Evolutionary conservation across 2,113 vertebrate species (phyloP), one percentile per base, ranked within the genome.

Genomic region (Beaufortia kweichowensis): DNA sequence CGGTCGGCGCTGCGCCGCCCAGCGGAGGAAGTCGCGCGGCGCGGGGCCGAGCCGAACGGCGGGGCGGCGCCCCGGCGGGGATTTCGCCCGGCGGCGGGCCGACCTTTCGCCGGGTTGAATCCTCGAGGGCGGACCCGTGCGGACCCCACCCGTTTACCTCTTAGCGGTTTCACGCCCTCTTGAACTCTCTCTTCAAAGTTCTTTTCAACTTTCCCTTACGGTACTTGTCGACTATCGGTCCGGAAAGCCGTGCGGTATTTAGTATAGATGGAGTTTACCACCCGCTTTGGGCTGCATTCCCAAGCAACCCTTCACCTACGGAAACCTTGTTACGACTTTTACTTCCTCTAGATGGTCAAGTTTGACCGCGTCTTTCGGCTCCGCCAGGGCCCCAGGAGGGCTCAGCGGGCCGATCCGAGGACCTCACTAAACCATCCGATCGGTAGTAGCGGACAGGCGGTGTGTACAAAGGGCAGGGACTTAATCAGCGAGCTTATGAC

Each of bases 281-380:
- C 77, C 50, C 50, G n/a, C 57, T 82, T 82, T 67, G 63, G 31
- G 68, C 56, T 77, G 72, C 70, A 84, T 76, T 82, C 70, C 21
- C 81, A 85, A 85, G 31, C 78, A 87, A 84, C 79, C 69, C 41
- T n/a, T n/a, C n/a, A n/a, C n/a, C n/a, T n/a, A n/a, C n/a, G n/a
- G n/a, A n/a, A n/a, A 85, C n/a, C n/a, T n/a, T n/a, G n/a, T n/a
- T n/a, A n/a, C 56, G 76, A 86, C 83, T 87, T 86, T 83, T 79
- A 81, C 84, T 85, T 83, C 77, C 79, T 79, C 80, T 76, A 82
- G 76, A 82, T 76, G 71, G 70, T 83, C 77, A 79, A 75, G 78
- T 80, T 85, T 70, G 77, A 79, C 67, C n/a, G n/a, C 57, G 63
- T 79, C 76, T 81, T 79, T 79, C 70, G 76, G 28, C 75, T 65